Evolutionary conservation across 2,797 vertebrate genomes (phyloP).

Genomic region (Pangasius mekongensis): DNA sequence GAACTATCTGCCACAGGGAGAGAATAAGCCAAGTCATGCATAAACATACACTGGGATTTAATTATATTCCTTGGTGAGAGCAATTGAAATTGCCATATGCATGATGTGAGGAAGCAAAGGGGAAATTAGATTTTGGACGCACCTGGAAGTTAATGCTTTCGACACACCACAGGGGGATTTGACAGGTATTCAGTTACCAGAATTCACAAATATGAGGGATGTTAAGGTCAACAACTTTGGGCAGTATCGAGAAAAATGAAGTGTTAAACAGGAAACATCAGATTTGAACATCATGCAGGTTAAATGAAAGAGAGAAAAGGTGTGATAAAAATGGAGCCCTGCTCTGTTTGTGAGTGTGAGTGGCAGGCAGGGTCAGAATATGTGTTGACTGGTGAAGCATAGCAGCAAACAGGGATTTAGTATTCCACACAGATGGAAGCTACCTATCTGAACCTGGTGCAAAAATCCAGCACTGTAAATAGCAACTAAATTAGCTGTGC

Average conservation of each 20-base stretch:
- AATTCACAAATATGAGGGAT: conserved; percentile 29
- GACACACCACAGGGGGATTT: conserved; percentile 38
- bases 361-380: conserved; percentile 40
- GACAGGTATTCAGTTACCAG: conserved; percentile 23
- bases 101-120: conserved; percentile 35
- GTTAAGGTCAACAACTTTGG: conserved; percentile 32
- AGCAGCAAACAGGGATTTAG: conserved; percentile 38
- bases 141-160: conserved; percentile 55
- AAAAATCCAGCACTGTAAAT: conserved; percentile 42
- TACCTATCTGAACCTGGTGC: conserved; percentile 35
- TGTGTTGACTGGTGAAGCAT: conserved; percentile 33
- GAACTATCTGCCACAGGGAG: conserved; percentile 37
- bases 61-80: conserved; percentile 51
- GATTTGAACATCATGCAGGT: background rate
- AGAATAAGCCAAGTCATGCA: conserved; percentile 53
- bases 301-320: conserved; percentile 8
- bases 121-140: conserved; percentile 54
- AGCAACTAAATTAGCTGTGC: conserved; percentile 37
- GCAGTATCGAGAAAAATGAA: conserved; percentile 26
- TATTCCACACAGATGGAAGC: conserved; percentile 50
- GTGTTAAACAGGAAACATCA: conserved; percentile 1
- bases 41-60: conserved; percentile 58
- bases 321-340: conserved; percentile 11
- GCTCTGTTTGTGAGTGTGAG: conserved; percentile 27
- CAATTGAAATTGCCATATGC: conserved; percentile 56